These are phyloP conservation scores for Ctenopoma multispine DNA, from an alignment of 2,797 vertebrate genomes.

Conservation along the genomic window DNA sequence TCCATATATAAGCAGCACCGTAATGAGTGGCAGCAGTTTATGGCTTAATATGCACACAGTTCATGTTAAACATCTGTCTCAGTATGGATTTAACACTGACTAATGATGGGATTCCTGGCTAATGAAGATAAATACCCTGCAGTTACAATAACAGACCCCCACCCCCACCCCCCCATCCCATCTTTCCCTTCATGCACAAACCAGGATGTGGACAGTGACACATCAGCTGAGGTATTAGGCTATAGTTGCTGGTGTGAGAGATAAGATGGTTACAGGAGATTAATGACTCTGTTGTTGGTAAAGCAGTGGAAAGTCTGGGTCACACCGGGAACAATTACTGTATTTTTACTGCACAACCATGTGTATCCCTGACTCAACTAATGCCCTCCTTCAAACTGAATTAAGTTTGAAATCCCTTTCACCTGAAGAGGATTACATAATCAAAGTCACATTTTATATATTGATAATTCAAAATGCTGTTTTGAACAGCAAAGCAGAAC, in stretches of 20 bases:
- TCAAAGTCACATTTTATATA: conserved; percentile 32
- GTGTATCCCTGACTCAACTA: conserved; percentile 39
- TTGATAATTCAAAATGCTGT: not conserved
- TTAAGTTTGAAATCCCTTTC: conserved; percentile 49
- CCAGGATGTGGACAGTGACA: conserved; percentile 60
- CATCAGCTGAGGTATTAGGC: conserved; percentile 44
- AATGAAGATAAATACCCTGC: conserved; percentile 56
- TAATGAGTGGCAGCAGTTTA: not conserved
- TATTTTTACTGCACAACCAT: conserved; percentile 35
- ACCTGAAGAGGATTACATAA: conserved; percentile 29
- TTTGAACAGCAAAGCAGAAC: conserved; percentile 22
- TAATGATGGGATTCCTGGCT: conserved; percentile 43
- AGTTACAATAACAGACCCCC: conserved; percentile 27
- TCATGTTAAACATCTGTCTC: conserved; percentile 47
- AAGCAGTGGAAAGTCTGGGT: conserved; percentile 72
- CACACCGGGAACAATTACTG: conserved; percentile 48
- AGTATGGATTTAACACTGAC: conserved; percentile 37
- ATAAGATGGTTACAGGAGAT: conserved; percentile 71
- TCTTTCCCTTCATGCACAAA: conserved; percentile 30
- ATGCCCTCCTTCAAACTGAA: conserved; percentile 34
- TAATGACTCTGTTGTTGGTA: conserved; percentile 75
- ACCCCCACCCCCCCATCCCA: not conserved
- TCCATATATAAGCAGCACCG: too few relatives aligned
- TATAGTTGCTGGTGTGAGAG: conserved; percentile 49
- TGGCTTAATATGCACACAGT: not conserved